Base-by-base conservation (phyloP, 2,113 vertebrate genomes). In the Rhynchomys soricoides region DNA sequence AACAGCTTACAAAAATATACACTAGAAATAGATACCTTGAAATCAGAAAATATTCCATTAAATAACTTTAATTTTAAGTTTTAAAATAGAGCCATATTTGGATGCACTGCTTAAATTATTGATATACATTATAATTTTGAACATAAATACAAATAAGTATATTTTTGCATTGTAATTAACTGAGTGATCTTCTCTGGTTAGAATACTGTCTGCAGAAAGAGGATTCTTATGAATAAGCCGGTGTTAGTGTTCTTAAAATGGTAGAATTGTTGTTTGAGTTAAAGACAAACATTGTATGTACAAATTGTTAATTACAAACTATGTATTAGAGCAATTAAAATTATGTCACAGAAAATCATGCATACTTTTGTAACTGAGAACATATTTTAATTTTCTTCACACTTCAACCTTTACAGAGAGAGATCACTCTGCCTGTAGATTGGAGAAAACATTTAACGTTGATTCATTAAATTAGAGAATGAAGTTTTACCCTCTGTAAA, bases 61-160 rank as follows among this genome's bases (percentile, higher is more conserved):
- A 8, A 95, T 97, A 94, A 19, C 88, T 97, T 97, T 66, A 74
- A n/a, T 90, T 97, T 98, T 96, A 34, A 48, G 89, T 48, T 94
- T 97, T 96, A 96, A 98, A 97, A 93, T 82, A 87, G 91, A 96
- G 34, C 50, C 90, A 24, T 19, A 95, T 40, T 96, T 97, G 96
- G 96, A 62, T 93, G 85, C 71, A 96, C 97, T 95, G 79, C 90
- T 97, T 97, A 97, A 97, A 97, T 96, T 98, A 93, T 94, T n/a
- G 0, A 88, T 91, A 87, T 87, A 62, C 89, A 89, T 22, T 97
- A 94, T 94, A 97, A 97, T 95, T 96, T 87, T 91, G 87, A n/a
- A 90, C 86, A 24, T 95, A 96, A 98, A 97, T 96, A 64, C 86
- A 95, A 90, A 92, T 95, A 97, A 95, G 94, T 37, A 79, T 71